phyloP scores from a whole-genome alignment of 2,113 vertebrate species.

The Scortum barcoo region DNA sequence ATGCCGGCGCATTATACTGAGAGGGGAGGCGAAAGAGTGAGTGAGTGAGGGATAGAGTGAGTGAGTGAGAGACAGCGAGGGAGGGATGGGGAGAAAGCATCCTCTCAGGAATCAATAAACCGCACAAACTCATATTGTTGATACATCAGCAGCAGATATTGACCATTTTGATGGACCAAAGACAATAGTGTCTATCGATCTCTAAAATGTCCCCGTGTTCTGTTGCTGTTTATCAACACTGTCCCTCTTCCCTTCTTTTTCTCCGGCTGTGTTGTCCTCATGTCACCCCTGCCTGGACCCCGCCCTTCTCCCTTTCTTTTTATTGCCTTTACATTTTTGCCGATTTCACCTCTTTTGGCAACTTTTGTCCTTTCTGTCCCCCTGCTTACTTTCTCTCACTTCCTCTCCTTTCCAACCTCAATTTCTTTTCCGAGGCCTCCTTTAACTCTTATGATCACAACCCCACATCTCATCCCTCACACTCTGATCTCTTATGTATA shows the following conservation, averaged over 20 bases:
- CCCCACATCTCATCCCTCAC: background rate
- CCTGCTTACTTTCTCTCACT: background rate
- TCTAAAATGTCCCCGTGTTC: constrained; percentile 42
- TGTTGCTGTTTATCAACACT: constrained; percentile 34
- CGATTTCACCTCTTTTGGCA: background rate
- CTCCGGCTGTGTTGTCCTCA: constrained; percentile 10
- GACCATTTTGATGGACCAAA: constrained; percentile 56
- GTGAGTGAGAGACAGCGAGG: background rate
- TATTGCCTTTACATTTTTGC: constrained; percentile 3
- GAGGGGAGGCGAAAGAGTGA: constrained; percentile 35
- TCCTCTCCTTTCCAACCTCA: background rate
- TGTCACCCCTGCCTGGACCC: background rate
- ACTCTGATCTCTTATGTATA: background rate
- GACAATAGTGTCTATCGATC: constrained; percentile 61
- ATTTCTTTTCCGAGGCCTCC: background rate
- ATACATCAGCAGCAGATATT: constrained; percentile 53
- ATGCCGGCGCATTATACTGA: constrained; percentile 31
- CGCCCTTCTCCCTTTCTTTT: constrained; percentile 3
- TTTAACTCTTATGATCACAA: background rate
- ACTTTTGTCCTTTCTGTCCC: constrained; percentile 12
- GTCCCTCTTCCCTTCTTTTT: background rate
- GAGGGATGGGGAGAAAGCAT: constrained; percentile 11
- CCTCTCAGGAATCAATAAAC: constrained; percentile 36
- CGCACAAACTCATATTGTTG: constrained; percentile 38
- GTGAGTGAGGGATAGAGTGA: constrained; percentile 35